These are phyloP conservation scores for Aricia artaxerxes DNA, from an alignment of 2,888 invertebrate genomes.

Conservation along the genomic window DNA sequence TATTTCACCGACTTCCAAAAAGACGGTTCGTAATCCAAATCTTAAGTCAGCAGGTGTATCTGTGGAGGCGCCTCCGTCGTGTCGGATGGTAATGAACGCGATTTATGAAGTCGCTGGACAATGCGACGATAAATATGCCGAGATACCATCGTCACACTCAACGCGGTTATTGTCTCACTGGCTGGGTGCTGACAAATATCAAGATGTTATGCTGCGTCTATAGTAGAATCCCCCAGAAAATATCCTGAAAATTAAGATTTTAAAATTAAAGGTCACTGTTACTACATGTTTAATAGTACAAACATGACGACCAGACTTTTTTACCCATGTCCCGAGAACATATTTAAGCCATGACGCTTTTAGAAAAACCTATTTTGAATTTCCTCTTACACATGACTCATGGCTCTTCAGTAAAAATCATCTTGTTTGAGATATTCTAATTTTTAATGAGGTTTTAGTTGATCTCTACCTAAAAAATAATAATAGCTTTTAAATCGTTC, in stretches of 20 bases:
- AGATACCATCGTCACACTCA: conserved; percentile 38
- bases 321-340: background rate
- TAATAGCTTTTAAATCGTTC: background rate
- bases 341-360: background rate
- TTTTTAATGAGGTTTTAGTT: background rate
- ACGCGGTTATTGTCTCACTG: conserved; percentile 27
- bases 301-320: background rate
- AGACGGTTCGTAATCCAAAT: background rate
- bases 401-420: background rate
- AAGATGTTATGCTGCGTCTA: background rate
- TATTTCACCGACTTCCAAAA: no score
- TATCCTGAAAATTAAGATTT: background rate
- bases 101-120: conserved; percentile 44
- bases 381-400: background rate
- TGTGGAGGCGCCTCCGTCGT: conserved; percentile 31
- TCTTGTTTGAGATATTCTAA: background rate
- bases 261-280: no score
- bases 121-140: conserved; percentile 45
- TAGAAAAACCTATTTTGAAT: background rate
- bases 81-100: conserved; percentile 43
- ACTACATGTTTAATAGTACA: no score
- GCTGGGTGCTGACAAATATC: conserved; percentile 3
- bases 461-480: background rate
- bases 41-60: background rate
- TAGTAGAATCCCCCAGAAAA: background rate